phyloP scores from a whole-genome alignment of 2,888 invertebrate species.

The Sylvicola fuscatus region DNA sequence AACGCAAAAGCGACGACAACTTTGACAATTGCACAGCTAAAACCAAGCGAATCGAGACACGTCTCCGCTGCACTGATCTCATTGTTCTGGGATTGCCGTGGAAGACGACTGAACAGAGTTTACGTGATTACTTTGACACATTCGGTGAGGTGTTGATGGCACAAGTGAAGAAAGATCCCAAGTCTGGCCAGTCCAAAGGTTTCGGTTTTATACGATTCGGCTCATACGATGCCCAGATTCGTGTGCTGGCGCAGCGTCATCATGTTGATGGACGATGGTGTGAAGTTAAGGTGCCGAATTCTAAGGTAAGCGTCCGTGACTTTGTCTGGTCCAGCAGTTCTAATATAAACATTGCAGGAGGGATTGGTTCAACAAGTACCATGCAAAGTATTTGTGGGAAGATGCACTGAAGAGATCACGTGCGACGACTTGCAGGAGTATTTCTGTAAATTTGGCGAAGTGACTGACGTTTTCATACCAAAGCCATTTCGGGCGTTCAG shows the following conservation, averaged over 20 bases:
- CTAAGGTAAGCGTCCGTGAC: no score
- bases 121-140: slow-evolving; percentile 89
- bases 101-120: slow-evolving; percentile 92
- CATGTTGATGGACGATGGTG: slow-evolving; percentile 97
- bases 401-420: slow-evolving; percentile 60
- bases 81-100: slow-evolving; percentile 95
- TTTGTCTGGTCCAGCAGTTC: no score
- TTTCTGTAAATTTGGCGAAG: slow-evolving; percentile 60
- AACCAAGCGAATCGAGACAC: slow-evolving; percentile 85
- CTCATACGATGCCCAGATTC: slow-evolving; percentile 86
- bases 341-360: no score
- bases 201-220: slow-evolving; percentile 97
- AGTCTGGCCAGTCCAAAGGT: slow-evolving; percentile 90
- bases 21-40: slow-evolving; percentile 86
- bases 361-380: slow-evolving; percentile 43
- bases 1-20: slow-evolving; percentile 88
- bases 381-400: slow-evolving; percentile 68
- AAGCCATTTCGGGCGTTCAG: slow-evolving; percentile 61
- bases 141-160: slow-evolving; percentile 98
- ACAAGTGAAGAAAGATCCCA: slow-evolving; percentile 83
- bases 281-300: slow-evolving; percentile 5
- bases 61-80: slow-evolving; percentile 82
- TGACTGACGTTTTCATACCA: slow-evolving; percentile 72
- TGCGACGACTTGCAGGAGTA: slow-evolving; percentile 59
- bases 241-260: slow-evolving; percentile 87